These are phyloP conservation scores for Chiridota heheva DNA, from an alignment of 35 echinoderm and acorn worm species.

Conservation along the genomic window DNA sequence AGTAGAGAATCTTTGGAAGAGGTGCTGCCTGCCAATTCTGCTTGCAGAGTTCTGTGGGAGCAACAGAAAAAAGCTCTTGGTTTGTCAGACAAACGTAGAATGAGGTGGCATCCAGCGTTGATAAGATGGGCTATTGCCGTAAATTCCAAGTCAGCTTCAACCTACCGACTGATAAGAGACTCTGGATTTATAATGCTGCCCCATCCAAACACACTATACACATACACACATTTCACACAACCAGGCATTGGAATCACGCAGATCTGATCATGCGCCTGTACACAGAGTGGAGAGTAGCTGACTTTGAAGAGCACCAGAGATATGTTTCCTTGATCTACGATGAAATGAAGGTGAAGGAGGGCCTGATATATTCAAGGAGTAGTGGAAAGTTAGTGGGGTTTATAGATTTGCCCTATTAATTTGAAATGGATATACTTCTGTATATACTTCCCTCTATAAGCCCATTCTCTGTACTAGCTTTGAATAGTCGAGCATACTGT, in stretches of 20 bases:
- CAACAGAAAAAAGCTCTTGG: background rate
- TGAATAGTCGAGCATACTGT: too few relatives aligned
- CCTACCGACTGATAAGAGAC: conserved; percentile 4
- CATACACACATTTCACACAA: conserved; percentile 7
- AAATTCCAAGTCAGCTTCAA: background rate
- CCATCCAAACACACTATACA: background rate
- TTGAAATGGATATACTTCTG: too few relatives aligned
- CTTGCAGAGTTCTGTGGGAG: conserved; percentile 1
- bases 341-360: conserved; percentile 49
- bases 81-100: background rate
- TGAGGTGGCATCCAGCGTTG: conserved; percentile 9
- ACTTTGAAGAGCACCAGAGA: background rate
- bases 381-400: conserved; percentile 21
- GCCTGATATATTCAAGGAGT: conserved; percentile 6
- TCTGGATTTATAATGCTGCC: background rate
- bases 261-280: background rate
- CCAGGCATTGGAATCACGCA: background rate
- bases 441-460: too few relatives aligned
- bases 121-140: conserved; percentile 4
- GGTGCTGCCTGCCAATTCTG: background rate
- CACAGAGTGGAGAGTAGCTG: background rate
- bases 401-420: too few relatives aligned
- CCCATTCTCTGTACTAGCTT: too few relatives aligned
- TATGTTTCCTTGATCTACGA: conserved; percentile 28
- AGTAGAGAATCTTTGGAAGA: background rate